These are phyloP conservation scores for Drosophila fulvimacula DNA, from an alignment of 2,888 invertebrate genomes.

Conservation along the genomic window DNA sequence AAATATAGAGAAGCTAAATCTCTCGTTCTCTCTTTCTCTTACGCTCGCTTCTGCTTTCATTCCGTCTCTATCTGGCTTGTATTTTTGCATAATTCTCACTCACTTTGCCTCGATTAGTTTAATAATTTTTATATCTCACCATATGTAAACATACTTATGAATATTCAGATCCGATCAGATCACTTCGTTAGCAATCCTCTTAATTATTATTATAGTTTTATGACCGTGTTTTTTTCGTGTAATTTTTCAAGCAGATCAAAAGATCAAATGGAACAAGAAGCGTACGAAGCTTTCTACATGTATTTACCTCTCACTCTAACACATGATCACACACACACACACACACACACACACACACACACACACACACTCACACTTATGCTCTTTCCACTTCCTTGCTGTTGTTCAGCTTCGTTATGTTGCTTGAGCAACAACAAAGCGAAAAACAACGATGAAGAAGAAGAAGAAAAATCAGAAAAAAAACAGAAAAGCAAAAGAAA, in stretches of 20 bases:
- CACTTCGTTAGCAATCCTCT: neutral
- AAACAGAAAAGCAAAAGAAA: conserved; percentile 11
- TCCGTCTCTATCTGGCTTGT: no score
- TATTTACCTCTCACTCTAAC: neutral
- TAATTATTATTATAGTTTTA: conserved; percentile 8
- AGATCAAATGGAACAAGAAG: conserved; percentile 3
- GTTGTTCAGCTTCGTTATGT: conserved; percentile 26
- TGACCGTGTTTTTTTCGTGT: neutral
- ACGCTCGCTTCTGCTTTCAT: no score
- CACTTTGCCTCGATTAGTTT: no score
- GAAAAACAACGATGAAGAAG: conserved; percentile 24
- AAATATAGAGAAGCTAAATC: neutral
- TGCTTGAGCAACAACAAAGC: conserved; percentile 42
- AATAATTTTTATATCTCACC: no score
- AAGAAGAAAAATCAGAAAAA: neutral
- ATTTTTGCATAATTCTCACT: no score
- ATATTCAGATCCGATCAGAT: neutral
- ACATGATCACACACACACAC: no score
- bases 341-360: neutral
- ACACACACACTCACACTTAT: neutral
- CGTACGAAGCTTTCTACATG: neutral
- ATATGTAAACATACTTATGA: neutral
- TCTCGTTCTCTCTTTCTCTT: no score
- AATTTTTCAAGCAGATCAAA: conserved; percentile 2
- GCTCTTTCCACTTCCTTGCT: conserved; percentile 10